phyloP scores from a whole-genome alignment of 2,797 vertebrate genomes.

The Yasuhikotakia modesta region DNA sequence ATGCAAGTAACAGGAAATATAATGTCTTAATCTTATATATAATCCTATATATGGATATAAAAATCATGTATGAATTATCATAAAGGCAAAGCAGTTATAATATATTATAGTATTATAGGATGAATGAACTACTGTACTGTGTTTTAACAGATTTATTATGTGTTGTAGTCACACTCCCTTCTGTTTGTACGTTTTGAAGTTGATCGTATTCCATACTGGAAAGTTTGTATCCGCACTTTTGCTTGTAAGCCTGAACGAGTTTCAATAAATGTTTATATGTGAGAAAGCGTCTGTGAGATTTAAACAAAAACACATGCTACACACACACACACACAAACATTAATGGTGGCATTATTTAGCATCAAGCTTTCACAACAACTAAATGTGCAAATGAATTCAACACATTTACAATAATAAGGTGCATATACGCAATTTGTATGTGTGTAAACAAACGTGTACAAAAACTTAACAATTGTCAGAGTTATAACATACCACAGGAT shows the following conservation, averaged over 20 bases:
- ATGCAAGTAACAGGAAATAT: not conserved
- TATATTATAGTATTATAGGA: not conserved
- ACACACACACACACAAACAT: too few relatives aligned
- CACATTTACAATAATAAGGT: too few relatives aligned
- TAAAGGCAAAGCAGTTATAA: not conserved
- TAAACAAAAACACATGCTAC: too few relatives aligned
- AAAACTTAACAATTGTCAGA: too few relatives aligned
- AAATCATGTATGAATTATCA: not conserved
- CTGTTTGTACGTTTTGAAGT: not conserved
- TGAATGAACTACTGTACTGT: not conserved
- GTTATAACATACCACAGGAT: too few relatives aligned
- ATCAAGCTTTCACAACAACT: too few relatives aligned
- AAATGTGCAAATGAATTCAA: too few relatives aligned
- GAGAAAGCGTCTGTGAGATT: too few relatives aligned
- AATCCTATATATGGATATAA: not conserved
- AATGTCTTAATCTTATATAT: not conserved
- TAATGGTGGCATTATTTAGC: too few relatives aligned
- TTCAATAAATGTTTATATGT: not conserved
- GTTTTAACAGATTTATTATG: not conserved
- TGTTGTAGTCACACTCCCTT: not conserved
- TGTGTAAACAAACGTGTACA: too few relatives aligned
- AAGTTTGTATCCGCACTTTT: not conserved
- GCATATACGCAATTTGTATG: too few relatives aligned
- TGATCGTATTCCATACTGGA: slow-evolving; percentile 47
- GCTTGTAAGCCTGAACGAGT: not conserved